A percentile compares a stretch with the other conserved stretches of the same genome.
Evolutionary conservation across 2,113 vertebrate genomes (phyloP).

Genomic region (Empidonax traillii): DNA sequence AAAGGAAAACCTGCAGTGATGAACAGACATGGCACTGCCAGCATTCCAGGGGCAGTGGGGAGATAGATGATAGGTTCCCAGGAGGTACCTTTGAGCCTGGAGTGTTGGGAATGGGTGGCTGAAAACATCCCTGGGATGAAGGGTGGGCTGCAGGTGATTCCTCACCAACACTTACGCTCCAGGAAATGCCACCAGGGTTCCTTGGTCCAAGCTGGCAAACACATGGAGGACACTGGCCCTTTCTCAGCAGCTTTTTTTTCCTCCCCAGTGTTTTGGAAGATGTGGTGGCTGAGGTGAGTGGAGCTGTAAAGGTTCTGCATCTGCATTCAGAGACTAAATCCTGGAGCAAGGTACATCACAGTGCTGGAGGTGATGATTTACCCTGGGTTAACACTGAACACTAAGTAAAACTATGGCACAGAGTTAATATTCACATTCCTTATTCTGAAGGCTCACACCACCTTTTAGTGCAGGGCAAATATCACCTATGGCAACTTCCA

Average conservation of each 20-base stretch:
- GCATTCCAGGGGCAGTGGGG: neutral
- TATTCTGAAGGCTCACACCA: neutral
- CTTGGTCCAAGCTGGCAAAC: neutral
- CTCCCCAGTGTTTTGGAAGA: neutral
- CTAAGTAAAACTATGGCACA: neutral
- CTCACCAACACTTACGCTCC: neutral
- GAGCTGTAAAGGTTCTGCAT: neutral
- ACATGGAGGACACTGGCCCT: fast-evolving
- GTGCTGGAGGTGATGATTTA: neutral
- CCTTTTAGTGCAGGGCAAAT: neutral
- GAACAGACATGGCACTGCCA: neutral
- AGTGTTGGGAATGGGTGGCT: neutral
- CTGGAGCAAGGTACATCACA: neutral
- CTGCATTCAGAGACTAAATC: neutral
- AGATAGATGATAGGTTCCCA: neutral
- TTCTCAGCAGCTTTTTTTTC: neutral
- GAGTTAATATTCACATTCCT: neutral
- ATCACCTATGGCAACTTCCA: neutral
- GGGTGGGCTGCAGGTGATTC: neutral
- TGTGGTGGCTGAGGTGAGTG: neutral
- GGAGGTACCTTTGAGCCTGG: neutral
- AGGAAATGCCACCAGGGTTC: neutral
- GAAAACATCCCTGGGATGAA: neutral
- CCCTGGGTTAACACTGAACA: neutral
- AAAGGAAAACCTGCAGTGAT: neutral